Conservation (phyloP, 1,140 invertebrate genomes). For the Centruroides sculpturatus region DNA sequence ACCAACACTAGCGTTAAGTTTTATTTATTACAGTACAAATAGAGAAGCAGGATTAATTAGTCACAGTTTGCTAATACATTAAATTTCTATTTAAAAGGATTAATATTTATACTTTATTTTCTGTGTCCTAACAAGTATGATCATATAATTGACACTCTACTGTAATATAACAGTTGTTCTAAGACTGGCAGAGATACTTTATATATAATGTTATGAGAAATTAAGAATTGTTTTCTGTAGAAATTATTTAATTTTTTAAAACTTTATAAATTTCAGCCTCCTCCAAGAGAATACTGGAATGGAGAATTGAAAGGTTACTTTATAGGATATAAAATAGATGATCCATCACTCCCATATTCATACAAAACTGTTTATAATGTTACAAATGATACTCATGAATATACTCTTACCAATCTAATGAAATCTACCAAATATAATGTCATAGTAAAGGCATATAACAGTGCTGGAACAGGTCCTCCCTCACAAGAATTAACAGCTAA, state of each 20-base stretch:
- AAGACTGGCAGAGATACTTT: too few relatives aligned
- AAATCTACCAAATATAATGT: constrained; percentile 21
- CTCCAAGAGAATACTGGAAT: constrained; percentile 77
- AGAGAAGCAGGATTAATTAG: too few relatives aligned
- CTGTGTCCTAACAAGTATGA: too few relatives aligned
- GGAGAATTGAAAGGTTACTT: constrained; percentile 75
- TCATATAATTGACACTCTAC: too few relatives aligned
- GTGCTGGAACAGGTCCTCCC: constrained; percentile 19
- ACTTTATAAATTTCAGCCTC: constrained; percentile 35
- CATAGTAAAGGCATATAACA: constrained; percentile 21
- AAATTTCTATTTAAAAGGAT: too few relatives aligned
- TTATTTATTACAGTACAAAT: too few relatives aligned
- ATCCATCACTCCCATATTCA: constrained; percentile 55
- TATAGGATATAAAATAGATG: constrained; percentile 40
- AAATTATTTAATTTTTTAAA: neutral
- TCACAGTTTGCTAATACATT: too few relatives aligned
- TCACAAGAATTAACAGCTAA: constrained; percentile 19
- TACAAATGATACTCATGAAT: constrained; percentile 15
- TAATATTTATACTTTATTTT: too few relatives aligned
- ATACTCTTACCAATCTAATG: constrained; percentile 14
- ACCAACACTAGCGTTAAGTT: too few relatives aligned
- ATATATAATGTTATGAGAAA: too few relatives aligned
- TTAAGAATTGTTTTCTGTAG: neutral
- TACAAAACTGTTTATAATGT: constrained; percentile 12
- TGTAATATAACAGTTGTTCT: too few relatives aligned